Percentiles rank a stretch among this genome's conserved stretches.
Evolutionary conservation across 92 coral and sea anemone species (phyloP).

Genomic region (Pocillopora meandrina): DNA sequence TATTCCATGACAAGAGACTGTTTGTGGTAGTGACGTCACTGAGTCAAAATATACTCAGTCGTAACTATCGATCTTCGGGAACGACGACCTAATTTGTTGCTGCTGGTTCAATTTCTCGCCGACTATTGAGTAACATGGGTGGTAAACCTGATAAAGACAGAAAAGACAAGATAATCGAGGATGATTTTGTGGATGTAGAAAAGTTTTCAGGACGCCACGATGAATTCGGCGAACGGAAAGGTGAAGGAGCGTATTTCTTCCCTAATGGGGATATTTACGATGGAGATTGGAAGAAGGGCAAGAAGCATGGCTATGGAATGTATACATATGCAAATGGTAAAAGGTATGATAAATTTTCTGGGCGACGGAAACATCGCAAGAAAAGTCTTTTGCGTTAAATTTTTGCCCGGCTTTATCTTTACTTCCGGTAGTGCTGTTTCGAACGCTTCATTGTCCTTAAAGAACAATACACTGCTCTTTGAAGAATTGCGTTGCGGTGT

Average conservation of each 20-base stretch:
- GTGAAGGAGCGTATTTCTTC: slow-evolving; percentile 85
- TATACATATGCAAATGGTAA: slow-evolving; percentile 78
- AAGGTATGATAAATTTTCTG: slow-evolving; percentile 50
- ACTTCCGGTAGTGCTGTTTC: slow-evolving; percentile 27
- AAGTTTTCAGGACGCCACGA: slow-evolving; percentile 68
- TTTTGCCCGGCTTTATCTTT: neutral
- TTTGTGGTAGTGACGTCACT: slow-evolving; percentile 6
- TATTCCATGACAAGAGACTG: neutral
- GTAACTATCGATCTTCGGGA: neutral
- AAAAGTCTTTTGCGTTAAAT: neutral
- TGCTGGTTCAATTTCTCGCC: slow-evolving; percentile 8
- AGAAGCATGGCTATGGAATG: slow-evolving; percentile 84
- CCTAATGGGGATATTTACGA: slow-evolving; percentile 96
- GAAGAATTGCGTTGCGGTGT: neutral
- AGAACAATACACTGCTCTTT: neutral
- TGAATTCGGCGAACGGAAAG: slow-evolving; percentile 82
- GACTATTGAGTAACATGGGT: slow-evolving; percentile 15
- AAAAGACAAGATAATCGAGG: slow-evolving; percentile 42
- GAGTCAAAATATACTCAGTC: neutral
- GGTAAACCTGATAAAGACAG: slow-evolving; percentile 33
- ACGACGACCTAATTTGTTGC: neutral
- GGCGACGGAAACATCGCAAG: neutral
- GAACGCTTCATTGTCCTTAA: neutral
- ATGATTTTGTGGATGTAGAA: slow-evolving; percentile 69
- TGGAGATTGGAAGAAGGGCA: slow-evolving; percentile 95